Percentiles rank a stretch among this genome's conserved stretches.
Evolutionary conservation across 1,140 invertebrate genomes (phyloP).

Genomic region (Micrasema minimum): DNA sequence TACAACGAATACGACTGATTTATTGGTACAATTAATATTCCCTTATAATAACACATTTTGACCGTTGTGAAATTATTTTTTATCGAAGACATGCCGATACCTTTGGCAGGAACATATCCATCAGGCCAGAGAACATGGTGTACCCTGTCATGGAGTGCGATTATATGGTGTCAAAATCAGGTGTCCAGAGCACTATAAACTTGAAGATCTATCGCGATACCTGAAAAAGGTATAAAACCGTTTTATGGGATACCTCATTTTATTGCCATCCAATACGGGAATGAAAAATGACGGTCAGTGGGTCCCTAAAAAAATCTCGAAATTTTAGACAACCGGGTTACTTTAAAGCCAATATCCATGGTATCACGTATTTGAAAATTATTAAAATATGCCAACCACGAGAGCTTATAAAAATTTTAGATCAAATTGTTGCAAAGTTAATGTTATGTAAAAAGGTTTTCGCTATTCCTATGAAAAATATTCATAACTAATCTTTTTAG

Average conservation of each 20-base stretch:
- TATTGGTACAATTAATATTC: too few relatives aligned
- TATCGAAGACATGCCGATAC: conserved; percentile 4
- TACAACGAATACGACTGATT: too few relatives aligned
- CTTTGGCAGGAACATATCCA: conserved; percentile 12
- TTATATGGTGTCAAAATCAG: conserved; percentile 24
- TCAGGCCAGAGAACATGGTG: conserved; percentile 16
- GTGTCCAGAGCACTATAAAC: conserved; percentile 6
- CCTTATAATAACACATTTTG: background rate
- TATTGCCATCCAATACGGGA: conserved; percentile 5
- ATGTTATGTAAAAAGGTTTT: too few relatives aligned
- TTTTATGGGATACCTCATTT: conserved; percentile 12
- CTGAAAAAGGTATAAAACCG: conserved; percentile 14
- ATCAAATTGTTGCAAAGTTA: too few relatives aligned
- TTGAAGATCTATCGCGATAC: conserved; percentile 17
- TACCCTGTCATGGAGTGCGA: conserved; percentile 15
- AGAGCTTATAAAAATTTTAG: too few relatives aligned
- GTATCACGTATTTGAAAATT: too few relatives aligned
- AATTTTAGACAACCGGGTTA: too few relatives aligned
- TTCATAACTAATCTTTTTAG: too few relatives aligned
- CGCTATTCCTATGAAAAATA: too few relatives aligned
- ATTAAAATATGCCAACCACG: too few relatives aligned
- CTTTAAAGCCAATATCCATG: too few relatives aligned
- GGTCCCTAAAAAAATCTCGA: too few relatives aligned
- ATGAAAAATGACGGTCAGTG: conserved; percentile 22
- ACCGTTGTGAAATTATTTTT: conserved; percentile 22